These are phyloP conservation scores for Bubo scandiacus DNA, from an alignment of 2,113 vertebrate genomes.

Conservation along the genomic window DNA sequence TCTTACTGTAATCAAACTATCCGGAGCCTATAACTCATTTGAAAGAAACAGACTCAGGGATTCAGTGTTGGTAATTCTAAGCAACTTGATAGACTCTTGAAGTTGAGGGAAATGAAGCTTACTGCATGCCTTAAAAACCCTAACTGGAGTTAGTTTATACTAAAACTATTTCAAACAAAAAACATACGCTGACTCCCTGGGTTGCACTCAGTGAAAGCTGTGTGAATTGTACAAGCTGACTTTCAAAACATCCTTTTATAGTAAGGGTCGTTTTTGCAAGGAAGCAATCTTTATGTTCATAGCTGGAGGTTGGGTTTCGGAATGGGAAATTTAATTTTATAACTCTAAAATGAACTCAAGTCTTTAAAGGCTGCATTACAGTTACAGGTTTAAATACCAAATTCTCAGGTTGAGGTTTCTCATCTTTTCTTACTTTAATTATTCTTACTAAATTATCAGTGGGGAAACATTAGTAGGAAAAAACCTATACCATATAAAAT, in stretches of 20 bases:
- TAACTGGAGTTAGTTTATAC: background rate
- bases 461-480: background rate
- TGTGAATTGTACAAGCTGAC: background rate
- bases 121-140: background rate
- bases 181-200: background rate
- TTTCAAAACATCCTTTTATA: background rate
- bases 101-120: background rate
- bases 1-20: background rate
- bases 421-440: background rate
- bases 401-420: background rate
- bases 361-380: background rate
- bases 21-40: background rate
- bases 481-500: background rate
- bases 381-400: background rate
- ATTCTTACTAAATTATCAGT: background rate
- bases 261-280: background rate
- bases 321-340: background rate
- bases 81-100: background rate
- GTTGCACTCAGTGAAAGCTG: background rate
- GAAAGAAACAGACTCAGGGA: background rate
- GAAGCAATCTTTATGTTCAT: background rate
- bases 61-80: background rate
- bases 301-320: background rate
- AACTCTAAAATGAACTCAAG: background rate
- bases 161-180: background rate